A percentile compares a stretch with the other conserved stretches of the same genome.
phyloP scores from a whole-genome alignment of 2,888 invertebrate species.

The Ptilodon capucinus region DNA sequence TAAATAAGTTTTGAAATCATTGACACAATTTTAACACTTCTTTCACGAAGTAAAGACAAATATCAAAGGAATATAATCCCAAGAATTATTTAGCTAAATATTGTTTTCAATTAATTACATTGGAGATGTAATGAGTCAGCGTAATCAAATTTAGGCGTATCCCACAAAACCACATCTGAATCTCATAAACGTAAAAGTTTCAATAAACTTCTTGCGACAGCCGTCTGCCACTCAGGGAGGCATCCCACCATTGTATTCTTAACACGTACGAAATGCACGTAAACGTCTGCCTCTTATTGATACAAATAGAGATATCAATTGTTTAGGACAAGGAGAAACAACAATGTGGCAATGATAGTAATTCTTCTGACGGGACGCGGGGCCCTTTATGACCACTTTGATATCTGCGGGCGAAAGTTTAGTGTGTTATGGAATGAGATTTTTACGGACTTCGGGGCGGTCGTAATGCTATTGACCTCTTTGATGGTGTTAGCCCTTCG shows the following conservation, averaged over 20 bases:
- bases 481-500: constrained; percentile 38
- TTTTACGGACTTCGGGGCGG: constrained; percentile 54
- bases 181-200: constrained; percentile 52
- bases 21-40: too few relatives aligned
- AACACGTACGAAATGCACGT: constrained; percentile 76
- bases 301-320: constrained; percentile 82
- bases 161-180: constrained; percentile 13
- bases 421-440: constrained; percentile 50
- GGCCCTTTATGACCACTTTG: constrained; percentile 55
- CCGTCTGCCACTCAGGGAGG: constrained; percentile 38
- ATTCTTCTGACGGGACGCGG: constrained; percentile 57
- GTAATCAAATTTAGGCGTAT: neutral
- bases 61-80: too few relatives aligned
- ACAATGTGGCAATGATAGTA: constrained; percentile 68
- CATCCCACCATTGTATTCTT: constrained; percentile 58
- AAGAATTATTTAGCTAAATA: too few relatives aligned
- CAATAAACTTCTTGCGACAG: constrained; percentile 49
- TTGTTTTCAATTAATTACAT: too few relatives aligned
- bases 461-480: constrained; percentile 54
- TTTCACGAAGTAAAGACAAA: too few relatives aligned
- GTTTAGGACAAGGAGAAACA: constrained; percentile 76
- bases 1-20: too few relatives aligned
- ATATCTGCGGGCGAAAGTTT: constrained; percentile 53
- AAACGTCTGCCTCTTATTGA: constrained; percentile 80
- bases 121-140: too few relatives aligned